phyloP scores from a whole-genome alignment of 2,113 vertebrate species.

The Cyprinus carpio region DNA sequence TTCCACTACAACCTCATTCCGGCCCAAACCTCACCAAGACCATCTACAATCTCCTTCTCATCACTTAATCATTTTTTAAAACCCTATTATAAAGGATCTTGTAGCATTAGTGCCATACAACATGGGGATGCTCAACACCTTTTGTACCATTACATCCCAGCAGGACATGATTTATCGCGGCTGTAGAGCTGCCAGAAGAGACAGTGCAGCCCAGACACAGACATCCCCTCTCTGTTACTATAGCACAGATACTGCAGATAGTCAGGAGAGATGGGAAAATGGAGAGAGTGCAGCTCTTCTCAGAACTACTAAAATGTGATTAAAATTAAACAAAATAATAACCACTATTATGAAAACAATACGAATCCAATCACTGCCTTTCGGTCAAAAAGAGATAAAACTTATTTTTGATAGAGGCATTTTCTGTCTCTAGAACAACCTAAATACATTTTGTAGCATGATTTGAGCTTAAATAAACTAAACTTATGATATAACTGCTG shows the following conservation, averaged over 20 bases:
- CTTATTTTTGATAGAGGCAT: background rate
- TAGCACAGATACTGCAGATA: conserved; percentile 27
- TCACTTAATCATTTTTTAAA: conserved; percentile 26
- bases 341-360: background rate
- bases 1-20: background rate
- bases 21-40: background rate
- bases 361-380: background rate
- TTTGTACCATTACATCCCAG: conserved; percentile 44
- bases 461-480: background rate
- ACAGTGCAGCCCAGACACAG: conserved; percentile 23
- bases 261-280: conserved; percentile 10
- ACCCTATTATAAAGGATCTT: conserved; percentile 13
- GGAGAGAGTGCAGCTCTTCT: background rate
- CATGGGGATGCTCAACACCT: conserved; percentile 35
- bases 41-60: conserved; percentile 7
- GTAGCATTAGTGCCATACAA: conserved; percentile 29
- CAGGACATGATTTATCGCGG: conserved; percentile 47
- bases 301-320: background rate
- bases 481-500: background rate
- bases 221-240: conserved; percentile 42
- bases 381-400: background rate
- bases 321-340: background rate
- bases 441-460: background rate
- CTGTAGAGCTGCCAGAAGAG: conserved; percentile 33
- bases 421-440: background rate